Evolutionary conservation across 2,888 invertebrate species (phyloP), one percentile per base, ranked within the genome.

Genomic region (Drosophila ochracea): DNA sequence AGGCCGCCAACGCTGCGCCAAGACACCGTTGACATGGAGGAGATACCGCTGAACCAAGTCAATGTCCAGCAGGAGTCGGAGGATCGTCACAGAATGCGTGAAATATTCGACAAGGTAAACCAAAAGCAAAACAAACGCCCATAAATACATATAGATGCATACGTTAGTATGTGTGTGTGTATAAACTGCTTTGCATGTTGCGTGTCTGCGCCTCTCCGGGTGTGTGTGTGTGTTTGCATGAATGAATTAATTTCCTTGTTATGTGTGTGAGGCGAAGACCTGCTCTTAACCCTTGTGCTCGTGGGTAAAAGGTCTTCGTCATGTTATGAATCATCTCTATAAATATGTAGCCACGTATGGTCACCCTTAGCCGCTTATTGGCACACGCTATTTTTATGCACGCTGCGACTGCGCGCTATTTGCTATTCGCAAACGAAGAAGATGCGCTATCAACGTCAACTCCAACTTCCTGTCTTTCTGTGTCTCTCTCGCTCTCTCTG

Each of bases 21-120:
- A 76, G 92, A 92, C 60, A 92, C 92, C 39, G 80, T 92, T 4
- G 92, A 92, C 39, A 91, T 92, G 92, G 92, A 92, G 62, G 92
- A 89, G 63, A 90, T 92, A 62, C 92, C 92, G 0, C 65, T 92
- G 0, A 92, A 91, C 55, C 91, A 83, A 43, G 21, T 62, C 2
- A 76, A 81, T 69, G 74, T 84, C 43, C 76, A 74, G 39, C 83
- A 83, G 35, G 93, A 92, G 37, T 62, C 91, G 2, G 92, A 91
- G 30, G 92, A 92, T 55, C 90, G 90, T 11, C 84, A 79, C 33
- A 89, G 82, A 61, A 77, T 91, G 61, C 90, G 91, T 28, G 84
- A 89, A 63, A 83, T 92, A 55, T 92, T 92, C 63, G 91, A 93
- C 66, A 88, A 89, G 73, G 92, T 92, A 80, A 89, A 11, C 47